These are phyloP conservation scores for Myotis planiceps DNA, from an alignment of 2,797 vertebrate genomes.

Conservation along the genomic window DNA sequence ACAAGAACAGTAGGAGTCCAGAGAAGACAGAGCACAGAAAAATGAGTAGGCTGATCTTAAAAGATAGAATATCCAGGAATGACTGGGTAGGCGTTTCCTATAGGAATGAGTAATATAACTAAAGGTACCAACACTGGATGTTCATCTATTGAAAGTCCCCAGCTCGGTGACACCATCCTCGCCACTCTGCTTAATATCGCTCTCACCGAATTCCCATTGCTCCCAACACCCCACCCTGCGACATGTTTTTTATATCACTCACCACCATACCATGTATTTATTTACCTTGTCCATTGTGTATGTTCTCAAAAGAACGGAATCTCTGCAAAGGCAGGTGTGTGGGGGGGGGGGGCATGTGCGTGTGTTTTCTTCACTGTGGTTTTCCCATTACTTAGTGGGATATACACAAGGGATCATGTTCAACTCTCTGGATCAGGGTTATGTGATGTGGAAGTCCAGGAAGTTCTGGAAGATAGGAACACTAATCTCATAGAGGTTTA, in stretches of 20 bases:
- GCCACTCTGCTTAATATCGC: background rate
- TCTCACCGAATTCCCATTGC: too few relatives aligned
- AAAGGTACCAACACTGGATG: background rate
- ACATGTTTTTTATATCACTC: background rate
- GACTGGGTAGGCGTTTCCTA: background rate
- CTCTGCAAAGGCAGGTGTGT: background rate
- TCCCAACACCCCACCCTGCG: background rate
- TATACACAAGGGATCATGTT: background rate
- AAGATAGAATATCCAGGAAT: background rate
- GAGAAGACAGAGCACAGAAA: background rate
- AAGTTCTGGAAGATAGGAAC: background rate
- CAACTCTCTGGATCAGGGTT: too few relatives aligned
- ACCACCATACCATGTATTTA: background rate
- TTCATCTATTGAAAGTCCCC: background rate
- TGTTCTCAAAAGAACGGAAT: background rate
- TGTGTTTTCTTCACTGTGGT: background rate
- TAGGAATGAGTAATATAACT: background rate
- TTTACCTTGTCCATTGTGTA: background rate
- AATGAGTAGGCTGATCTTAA: background rate
- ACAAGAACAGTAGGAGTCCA: background rate
- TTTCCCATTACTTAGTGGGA: background rate
- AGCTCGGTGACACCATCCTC: background rate
- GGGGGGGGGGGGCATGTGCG: background rate
- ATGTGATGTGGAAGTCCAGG: background rate
- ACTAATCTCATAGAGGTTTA: background rate